phyloP scores from a whole-genome alignment of 1,140 invertebrate genomes.

The Euschistus heros region DNA sequence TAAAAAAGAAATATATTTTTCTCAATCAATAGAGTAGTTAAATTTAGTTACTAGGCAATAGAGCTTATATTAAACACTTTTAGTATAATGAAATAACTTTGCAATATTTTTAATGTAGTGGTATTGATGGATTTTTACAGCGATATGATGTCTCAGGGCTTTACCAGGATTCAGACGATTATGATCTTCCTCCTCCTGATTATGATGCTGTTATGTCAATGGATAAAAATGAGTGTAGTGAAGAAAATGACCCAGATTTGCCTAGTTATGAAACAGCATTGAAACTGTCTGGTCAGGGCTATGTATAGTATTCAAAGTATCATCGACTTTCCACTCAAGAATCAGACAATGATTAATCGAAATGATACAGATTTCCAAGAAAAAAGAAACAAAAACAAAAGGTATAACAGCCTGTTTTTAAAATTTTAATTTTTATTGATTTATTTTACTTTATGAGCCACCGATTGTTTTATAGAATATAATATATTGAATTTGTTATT shows the following conservation, averaged over 20 bases:
- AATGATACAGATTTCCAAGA: too few relatives aligned
- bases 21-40: neutral
- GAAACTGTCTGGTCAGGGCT: constrained; percentile 18
- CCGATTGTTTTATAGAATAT: too few relatives aligned
- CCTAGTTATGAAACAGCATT: constrained; percentile 22
- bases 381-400: too few relatives aligned
- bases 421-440: too few relatives aligned
- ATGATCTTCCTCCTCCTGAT: constrained; percentile 16
- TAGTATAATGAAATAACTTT: neutral
- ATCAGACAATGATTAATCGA: too few relatives aligned
- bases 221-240: constrained; percentile 8
- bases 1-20: too few relatives aligned
- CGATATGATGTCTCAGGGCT: constrained; percentile 3
- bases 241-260: constrained; percentile 16
- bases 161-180: constrained; percentile 4
- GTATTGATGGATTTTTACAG: constrained; percentile 6
- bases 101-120: neutral
- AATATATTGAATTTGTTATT: too few relatives aligned
- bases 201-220: constrained; percentile 13
- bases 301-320: constrained; percentile 9
- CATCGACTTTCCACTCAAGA: too few relatives aligned
- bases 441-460: too few relatives aligned
- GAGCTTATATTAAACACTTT: neutral
- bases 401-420: too few relatives aligned
- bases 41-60: neutral